Conservation (phyloP, 2,888 invertebrate species). For the Sialis lutaria region DNA sequence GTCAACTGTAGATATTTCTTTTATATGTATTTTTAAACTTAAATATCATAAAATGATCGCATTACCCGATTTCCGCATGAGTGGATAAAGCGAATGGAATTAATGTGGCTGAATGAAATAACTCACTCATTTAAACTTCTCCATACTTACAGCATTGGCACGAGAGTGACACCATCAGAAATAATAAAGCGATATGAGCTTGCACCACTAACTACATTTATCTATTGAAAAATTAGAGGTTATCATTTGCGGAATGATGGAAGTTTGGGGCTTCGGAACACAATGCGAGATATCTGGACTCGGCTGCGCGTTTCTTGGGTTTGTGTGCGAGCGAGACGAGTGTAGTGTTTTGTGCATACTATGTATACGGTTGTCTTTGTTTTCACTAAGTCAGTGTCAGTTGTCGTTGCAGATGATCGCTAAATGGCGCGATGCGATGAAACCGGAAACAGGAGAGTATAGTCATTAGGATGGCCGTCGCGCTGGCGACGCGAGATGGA, state of each 20-base stretch:
- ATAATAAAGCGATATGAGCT: not conserved
- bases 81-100: no score
- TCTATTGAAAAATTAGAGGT: not conserved
- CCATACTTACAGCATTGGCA: not conserved
- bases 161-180: not conserved
- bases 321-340: not conserved
- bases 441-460: not conserved
- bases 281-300: not conserved
- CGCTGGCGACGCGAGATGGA: not conserved
- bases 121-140: no score
- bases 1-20: no score
- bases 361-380: no score
- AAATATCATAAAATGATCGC: no score
- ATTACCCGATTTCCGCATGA: no score
- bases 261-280: not conserved
- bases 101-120: no score
- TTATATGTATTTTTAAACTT: no score
- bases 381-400: no score
- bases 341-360: no score
- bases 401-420: not conserved
- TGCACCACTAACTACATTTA: not conserved
- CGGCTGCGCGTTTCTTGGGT: not conserved
- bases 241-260: not conserved
- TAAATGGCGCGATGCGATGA: not conserved
- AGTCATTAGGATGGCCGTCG: not conserved